Evolutionary conservation across 2,113 vertebrate species (phyloP).

Genomic region (Solea solea): DNA sequence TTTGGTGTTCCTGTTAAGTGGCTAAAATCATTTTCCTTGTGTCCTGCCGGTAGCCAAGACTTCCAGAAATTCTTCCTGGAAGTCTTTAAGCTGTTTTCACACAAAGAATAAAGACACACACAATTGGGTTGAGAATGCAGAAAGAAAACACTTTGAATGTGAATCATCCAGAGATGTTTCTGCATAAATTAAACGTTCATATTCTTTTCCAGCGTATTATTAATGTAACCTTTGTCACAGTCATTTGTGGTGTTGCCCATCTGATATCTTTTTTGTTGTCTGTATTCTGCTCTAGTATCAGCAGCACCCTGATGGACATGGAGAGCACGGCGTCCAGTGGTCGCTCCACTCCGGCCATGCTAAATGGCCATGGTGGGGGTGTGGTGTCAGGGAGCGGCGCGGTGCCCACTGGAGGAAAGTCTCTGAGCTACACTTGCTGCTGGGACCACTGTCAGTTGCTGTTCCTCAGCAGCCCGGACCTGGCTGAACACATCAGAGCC

Average conservation of each 20-base stretch:
- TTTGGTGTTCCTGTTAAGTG: too few relatives aligned
- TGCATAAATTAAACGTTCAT: not conserved
- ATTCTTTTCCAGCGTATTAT: not conserved
- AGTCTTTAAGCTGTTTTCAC: too few relatives aligned
- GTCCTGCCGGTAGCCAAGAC: too few relatives aligned
- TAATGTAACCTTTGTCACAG: not conserved
- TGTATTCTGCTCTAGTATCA: slow-evolving; percentile 80
- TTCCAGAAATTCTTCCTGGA: too few relatives aligned
- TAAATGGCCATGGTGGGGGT: slow-evolving; percentile 86
- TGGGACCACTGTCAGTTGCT: slow-evolving; percentile 95
- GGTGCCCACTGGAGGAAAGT: slow-evolving; percentile 82
- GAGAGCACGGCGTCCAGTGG: slow-evolving; percentile 97
- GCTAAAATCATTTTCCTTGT: too few relatives aligned
- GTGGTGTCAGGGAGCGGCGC: slow-evolving; percentile 36
- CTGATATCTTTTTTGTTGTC: not conserved
- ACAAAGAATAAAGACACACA: too few relatives aligned
- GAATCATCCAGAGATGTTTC: too few relatives aligned
- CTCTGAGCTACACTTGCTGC: slow-evolving; percentile 91
- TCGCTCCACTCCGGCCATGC: slow-evolving; percentile 96
- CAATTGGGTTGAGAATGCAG: too few relatives aligned
- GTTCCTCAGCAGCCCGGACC: slow-evolving; percentile 93
- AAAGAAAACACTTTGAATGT: too few relatives aligned
- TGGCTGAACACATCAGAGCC: slow-evolving; percentile 95
- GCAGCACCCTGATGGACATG: slow-evolving; percentile 96
- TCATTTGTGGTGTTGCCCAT: not conserved